Evolutionary conservation across 1,140 invertebrate species (phyloP).

Genomic region (Sesamia nonagrioides): DNA sequence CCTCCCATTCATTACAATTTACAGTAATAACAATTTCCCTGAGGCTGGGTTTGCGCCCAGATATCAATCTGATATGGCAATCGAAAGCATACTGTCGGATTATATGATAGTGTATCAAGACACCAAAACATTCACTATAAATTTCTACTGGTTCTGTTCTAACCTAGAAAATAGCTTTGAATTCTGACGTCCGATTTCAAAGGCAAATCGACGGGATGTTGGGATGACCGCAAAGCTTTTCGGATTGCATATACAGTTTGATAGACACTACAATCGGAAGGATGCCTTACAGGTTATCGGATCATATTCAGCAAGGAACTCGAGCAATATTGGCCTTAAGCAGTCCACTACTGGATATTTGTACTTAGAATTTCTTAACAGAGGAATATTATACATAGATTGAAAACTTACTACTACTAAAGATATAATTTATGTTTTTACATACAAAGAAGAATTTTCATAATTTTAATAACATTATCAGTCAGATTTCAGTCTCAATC

Average conservation of each 20-base stretch:
- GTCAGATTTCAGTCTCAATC: too few relatives aligned
- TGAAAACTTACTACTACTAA: too few relatives aligned
- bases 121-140: neutral
- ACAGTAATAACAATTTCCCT: neutral
- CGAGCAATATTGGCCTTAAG: too few relatives aligned
- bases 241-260: neutral
- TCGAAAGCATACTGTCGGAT: too few relatives aligned
- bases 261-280: neutral
- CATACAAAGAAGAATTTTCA: too few relatives aligned
- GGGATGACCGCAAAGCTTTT: neutral
- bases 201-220: neutral
- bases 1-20: neutral
- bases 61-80: neutral
- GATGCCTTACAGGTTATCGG: neutral
- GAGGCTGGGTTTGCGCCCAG: neutral
- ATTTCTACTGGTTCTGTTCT: neutral
- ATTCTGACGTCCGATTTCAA: neutral
- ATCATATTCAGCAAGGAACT: neutral
- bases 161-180: neutral
- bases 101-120: neutral
- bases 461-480: too few relatives aligned
- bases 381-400: too few relatives aligned
- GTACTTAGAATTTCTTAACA: too few relatives aligned
- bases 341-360: too few relatives aligned
- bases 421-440: too few relatives aligned